These are phyloP conservation scores for Epinotia nisella DNA, from an alignment of 2,888 invertebrate species.

Conservation along the genomic window DNA sequence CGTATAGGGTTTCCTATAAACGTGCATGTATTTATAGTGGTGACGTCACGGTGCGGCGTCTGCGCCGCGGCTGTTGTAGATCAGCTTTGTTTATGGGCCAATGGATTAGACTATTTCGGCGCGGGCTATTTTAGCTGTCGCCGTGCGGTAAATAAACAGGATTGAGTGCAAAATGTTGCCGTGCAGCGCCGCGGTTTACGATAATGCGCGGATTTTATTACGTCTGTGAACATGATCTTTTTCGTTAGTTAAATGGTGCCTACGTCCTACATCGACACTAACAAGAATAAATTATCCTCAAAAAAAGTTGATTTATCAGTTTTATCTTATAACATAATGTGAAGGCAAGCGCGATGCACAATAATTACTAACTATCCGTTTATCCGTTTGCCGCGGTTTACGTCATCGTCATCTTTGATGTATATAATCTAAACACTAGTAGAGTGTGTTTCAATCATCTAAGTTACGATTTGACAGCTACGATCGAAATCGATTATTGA, in stretches of 20 bases:
- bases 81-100: constrained; percentile 75
- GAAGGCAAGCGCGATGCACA: no score
- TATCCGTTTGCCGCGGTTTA: no score
- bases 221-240: constrained; percentile 11
- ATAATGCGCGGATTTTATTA: constrained; percentile 33
- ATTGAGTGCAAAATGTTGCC: constrained; percentile 46
- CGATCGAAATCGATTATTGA: no score
- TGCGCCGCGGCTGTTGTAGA: constrained; percentile 70
- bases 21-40: constrained; percentile 59
- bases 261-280: neutral
- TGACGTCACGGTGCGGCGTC: constrained; percentile 68
- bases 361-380: no score
- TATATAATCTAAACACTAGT: no score
- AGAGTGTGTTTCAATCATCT: no score
- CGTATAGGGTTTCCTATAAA: constrained; percentile 73
- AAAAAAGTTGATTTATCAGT: no score
- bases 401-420: no score
- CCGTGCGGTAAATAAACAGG: constrained; percentile 48
- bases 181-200: constrained; percentile 33
- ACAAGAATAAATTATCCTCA: neutral
- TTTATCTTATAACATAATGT: no score
- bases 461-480: no score
- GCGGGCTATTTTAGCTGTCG: constrained; percentile 56
- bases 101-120: constrained; percentile 65
- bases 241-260: constrained; percentile 20